phyloP scores from a whole-genome alignment of 1,140 invertebrate genomes.

The Cryptotermes secundus region DNA sequence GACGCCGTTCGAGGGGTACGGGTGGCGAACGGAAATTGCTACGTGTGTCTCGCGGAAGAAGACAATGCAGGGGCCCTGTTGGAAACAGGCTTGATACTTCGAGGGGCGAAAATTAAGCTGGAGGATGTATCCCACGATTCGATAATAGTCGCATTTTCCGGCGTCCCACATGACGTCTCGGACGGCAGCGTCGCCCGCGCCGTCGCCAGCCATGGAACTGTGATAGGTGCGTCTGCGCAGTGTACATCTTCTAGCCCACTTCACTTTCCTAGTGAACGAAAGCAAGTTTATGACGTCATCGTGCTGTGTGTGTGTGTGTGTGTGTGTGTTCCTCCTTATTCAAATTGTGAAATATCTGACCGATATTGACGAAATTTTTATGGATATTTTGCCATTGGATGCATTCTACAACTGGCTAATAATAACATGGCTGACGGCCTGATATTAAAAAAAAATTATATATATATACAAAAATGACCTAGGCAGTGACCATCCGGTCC shows the following conservation, averaged over 20 bases:
- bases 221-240: constrained; percentile 40
- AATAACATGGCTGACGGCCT: no score
- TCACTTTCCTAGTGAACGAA: no score
- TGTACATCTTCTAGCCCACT: not conserved
- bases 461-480: no score
- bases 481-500: no score
- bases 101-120: constrained; percentile 42
- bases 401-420: no score
- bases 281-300: no score
- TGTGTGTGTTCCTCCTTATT: no score
- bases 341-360: no score
- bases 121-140: constrained; percentile 45
- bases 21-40: constrained; percentile 41
- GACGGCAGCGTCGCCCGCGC: constrained; percentile 44
- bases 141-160: constrained; percentile 44
- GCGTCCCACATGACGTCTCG: constrained; percentile 47
- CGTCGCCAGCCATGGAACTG: constrained; percentile 45
- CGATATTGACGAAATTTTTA: no score
- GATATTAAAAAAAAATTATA: no score
- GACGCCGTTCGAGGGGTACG: constrained; percentile 45
- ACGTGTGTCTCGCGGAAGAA: constrained; percentile 44
- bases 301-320: no score
- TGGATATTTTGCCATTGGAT: no score
- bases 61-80: constrained; percentile 42
- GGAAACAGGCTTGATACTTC: constrained; percentile 40